Base-by-base conservation (phyloP, 2,797 vertebrate genomes). In the Coregonus sp. region DNA sequence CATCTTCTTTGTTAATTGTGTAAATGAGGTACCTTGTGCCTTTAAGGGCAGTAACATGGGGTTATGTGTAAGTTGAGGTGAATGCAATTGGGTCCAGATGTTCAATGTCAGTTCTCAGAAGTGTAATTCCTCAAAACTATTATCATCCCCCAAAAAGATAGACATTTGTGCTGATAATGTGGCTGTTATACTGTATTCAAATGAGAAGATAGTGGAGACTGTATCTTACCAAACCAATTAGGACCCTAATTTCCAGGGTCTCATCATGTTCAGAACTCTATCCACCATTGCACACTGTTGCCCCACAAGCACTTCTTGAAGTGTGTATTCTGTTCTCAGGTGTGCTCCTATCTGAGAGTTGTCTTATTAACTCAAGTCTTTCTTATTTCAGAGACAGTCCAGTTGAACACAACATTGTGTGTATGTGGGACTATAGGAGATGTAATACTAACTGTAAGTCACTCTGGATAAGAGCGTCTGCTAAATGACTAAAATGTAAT, bases 321-420 rank as follows among this genome's bases (percentile, higher is more conserved):
- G 59, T 4, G 31, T 54, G 31, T 71, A 65, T 51, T 71, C 40
- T 70, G 56, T 79, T 82, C 81, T 83, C 77, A 76, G 85, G 81
- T 80, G 76, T 74, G 78, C 75, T 73, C 59, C 68, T 35, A 71
- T 75, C 75, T 76, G 70, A 63, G 70, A 71, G 54, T 68, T 14
- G 18, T 63, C n/a, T 61, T 63, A 9, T 47, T 78, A 33, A 70
- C 78, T 31, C 51, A 47, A 51, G 76, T 40, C 59, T 56, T 37
- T 52, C 61, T 15, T 47, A n/a, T 71, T 81, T 59, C 73, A 73
- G 72, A 81, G 35, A 79, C 18, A 70, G 31, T 31, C 66, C 59
- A 29, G 50, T 15, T 20, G 74, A 78, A 52, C 50, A 63, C 4
- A 66, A 72, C 78, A 16, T 37, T 66, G 25, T 67, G 63, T 65